Conservation (phyloP, 2,888 invertebrate genomes). For the Aspidiotus destructor region DNA sequence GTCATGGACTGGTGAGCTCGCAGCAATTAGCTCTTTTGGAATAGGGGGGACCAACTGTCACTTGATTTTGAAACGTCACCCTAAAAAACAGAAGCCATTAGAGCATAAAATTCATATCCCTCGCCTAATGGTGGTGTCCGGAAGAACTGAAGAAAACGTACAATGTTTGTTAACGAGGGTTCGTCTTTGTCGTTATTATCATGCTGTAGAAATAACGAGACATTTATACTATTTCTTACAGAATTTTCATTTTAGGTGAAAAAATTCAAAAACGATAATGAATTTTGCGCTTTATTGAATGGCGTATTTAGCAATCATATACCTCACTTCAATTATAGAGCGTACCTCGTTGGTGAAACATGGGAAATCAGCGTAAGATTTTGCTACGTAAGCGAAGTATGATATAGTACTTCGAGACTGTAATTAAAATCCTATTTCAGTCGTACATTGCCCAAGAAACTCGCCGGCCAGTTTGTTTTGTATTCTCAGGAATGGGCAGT, state of each 20-base stretch:
- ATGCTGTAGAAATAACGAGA: too few relatives aligned
- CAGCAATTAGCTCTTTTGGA: constrained; percentile 95
- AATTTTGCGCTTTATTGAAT: constrained; percentile 42
- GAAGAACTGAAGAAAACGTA: constrained; percentile 73
- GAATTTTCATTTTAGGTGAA: constrained; percentile 36
- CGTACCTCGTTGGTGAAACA: constrained; percentile 39
- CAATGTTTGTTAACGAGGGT: constrained; percentile 55
- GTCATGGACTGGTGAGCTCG: constrained; percentile 79
- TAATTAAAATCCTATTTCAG: constrained; percentile 9
- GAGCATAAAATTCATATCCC: constrained; percentile 50
- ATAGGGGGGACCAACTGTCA: constrained; percentile 96
- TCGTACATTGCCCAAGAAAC: constrained; percentile 10
- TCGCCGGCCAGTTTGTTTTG: constrained; percentile 50
- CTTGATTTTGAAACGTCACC: constrained; percentile 68
- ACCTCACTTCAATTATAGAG: constrained; percentile 46
- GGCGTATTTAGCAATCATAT: constrained; percentile 42
- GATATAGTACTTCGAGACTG: too few relatives aligned
- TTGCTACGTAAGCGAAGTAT: background rate
- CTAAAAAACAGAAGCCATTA: constrained; percentile 53
- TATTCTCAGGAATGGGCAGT: constrained; percentile 66
- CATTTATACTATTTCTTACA: background rate
- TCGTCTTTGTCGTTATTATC: background rate
- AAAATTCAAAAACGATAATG: constrained; percentile 39
- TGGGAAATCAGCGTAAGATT: too few relatives aligned
- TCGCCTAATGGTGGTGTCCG: constrained; percentile 66